Base-by-base conservation (phyloP, 2,888 invertebrate species). In the Xestia rhomboidea region DNA sequence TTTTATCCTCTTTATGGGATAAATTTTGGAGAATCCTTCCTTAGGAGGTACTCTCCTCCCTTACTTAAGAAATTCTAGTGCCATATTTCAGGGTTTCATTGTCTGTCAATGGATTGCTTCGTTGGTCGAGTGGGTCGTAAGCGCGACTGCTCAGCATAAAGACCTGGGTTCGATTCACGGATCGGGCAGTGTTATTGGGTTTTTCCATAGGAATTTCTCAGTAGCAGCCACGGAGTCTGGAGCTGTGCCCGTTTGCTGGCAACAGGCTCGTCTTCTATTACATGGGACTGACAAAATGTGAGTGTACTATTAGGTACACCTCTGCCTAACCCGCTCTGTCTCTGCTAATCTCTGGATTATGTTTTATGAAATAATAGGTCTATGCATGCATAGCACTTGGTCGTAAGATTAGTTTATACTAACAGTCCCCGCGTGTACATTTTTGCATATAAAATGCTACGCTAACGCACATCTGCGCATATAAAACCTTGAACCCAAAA, bases 401-500 rank as follows among this genome's bases (percentile, higher is more conserved):
- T 51, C 51, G 1, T 51, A n/a, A n/a, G 24, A 11, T 54, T 54
- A 1, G n/a, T 64, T 70, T 41, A 64, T 18, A 70, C 18, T 64
- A 21, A 15, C 6, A 15, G 41, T 3, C 27, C 5, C n/a, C 15
- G 21, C 8, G 18, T 57, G 21, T 34, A 18, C 60, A 27, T 27
- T 46, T 38, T 34, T 34, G 70, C 71, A 21, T 30, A 1, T 10
- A 64, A 64, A 51, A 18, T 0, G 21, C 44, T n/a, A 3, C n/a
- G n/a, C n/a, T n/a, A n/a, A n/a, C n/a, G n/a, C 24, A 34, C 34
- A 57, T 24, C 2, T 46, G 30, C 21, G 38, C 1, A 2, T 11
- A 44, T 27, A 21, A 1, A 57, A 70, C 82, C 78, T 75, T 85
- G 85, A 85, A 84, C 78, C 68, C 67, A 15, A 46, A 57, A 67